These are phyloP conservation scores for Brachionus plicatilis DNA, from an alignment of 1,140 invertebrate species.

Conservation along the genomic window DNA sequence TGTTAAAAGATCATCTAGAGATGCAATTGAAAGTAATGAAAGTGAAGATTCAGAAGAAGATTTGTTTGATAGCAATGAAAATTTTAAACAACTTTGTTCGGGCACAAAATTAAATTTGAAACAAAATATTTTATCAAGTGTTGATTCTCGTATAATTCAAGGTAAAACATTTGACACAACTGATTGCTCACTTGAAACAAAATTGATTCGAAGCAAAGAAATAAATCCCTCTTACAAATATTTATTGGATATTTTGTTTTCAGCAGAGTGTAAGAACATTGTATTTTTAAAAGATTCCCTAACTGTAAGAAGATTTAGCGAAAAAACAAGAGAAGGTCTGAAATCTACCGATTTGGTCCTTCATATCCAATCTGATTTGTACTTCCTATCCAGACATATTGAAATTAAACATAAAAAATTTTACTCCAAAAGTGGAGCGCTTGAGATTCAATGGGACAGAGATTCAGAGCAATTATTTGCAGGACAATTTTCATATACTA, in stretches of 20 bases:
- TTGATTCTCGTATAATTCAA: neutral
- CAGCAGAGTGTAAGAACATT: neutral
- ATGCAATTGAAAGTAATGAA: neutral
- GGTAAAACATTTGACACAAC: neutral
- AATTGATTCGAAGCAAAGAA: neutral
- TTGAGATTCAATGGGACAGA: neutral
- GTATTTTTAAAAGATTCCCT: neutral
- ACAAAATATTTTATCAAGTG: neutral
- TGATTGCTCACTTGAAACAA: neutral
- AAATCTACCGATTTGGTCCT: neutral
- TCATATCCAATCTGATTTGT: neutral
- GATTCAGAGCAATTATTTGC: neutral
- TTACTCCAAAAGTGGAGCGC: neutral
- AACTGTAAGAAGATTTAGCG: neutral
- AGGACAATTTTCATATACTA: neutral
- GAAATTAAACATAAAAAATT: neutral
- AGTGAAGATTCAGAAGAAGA: neutral
- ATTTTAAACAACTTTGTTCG: neutral
- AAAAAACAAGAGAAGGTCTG: neutral
- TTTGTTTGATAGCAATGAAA: neutral
- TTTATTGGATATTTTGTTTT: neutral
- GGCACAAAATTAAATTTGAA: neutral
- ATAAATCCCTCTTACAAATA: neutral
- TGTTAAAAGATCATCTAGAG: neutral
- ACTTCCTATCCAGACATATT: neutral